A percentile compares a stretch with the other conserved stretches of the same genome.
These are phyloP conservation scores for Platycnemis pennipes DNA, from an alignment of 2,888 invertebrate genomes.

Conservation along the genomic window DNA sequence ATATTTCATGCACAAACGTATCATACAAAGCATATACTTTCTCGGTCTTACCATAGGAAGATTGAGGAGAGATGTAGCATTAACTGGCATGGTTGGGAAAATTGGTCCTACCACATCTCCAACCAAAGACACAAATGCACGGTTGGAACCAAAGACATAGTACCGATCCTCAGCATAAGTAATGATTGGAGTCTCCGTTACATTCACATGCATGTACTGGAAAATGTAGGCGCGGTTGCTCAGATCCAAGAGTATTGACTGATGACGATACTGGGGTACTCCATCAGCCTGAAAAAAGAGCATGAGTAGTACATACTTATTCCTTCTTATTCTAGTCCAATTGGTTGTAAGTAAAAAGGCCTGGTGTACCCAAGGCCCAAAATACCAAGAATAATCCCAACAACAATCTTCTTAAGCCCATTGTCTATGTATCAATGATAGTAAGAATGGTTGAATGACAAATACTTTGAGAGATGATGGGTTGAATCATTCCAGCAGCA, in stretches of 20 bases:
- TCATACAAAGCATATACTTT: constrained; percentile 69
- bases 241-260: constrained; percentile 94
- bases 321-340: constrained; percentile 23
- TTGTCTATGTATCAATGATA: no score
- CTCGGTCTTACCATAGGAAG: constrained; percentile 85
- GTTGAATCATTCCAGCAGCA: no score
- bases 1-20: neutral
- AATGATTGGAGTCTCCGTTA: constrained; percentile 95
- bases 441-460: no score
- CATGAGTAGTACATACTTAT: constrained; percentile 69
- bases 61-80: constrained; percentile 89
- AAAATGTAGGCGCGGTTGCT: constrained; percentile 95
- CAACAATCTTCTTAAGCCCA: no score
- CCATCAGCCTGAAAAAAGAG: constrained; percentile 87
- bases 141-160: constrained; percentile 96
- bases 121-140: constrained; percentile 89
- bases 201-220: constrained; percentile 97
- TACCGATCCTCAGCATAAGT: constrained; percentile 95
- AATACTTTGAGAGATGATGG: no score
- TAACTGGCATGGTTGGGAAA: constrained; percentile 95
- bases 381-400: no score
- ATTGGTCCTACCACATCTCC: constrained; percentile 97
- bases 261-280: constrained; percentile 94
- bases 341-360: neutral
- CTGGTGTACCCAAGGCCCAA: no score